Conservation (phyloP, 2,797 vertebrate species). For the Iguana delicatissima region DNA sequence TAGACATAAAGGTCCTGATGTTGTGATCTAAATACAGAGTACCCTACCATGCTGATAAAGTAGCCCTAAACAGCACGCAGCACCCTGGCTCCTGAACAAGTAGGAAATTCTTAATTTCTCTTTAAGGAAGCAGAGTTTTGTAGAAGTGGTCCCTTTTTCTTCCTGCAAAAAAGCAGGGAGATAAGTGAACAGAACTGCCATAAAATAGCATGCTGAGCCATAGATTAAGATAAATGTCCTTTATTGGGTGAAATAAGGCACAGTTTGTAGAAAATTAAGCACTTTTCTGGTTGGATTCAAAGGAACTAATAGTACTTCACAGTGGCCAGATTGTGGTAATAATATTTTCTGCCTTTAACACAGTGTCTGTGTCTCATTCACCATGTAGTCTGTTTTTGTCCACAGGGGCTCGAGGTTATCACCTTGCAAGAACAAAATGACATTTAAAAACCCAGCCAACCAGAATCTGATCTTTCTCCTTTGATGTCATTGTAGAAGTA, state of each 20-base stretch:
- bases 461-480: neutral
- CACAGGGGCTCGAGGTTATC: neutral
- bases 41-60: neutral
- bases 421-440: neutral
- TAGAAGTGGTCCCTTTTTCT: neutral
- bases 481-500: constrained; percentile 29
- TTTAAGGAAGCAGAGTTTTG: neutral
- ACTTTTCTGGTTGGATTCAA: neutral
- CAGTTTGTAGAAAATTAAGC: neutral
- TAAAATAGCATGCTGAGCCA: neutral
- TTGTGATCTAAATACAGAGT: neutral
- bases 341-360: neutral
- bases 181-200: neutral
- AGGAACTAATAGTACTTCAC: neutral
- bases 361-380: neutral
- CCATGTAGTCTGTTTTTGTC: neutral
- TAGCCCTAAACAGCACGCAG: neutral
- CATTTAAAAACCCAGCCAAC: constrained; percentile 16
- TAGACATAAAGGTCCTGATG: neutral
- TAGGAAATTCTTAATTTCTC: neutral
- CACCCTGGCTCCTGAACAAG: neutral
- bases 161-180: neutral
- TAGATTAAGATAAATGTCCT: neutral
- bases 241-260: neutral
- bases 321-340: neutral